These are phyloP conservation scores for Zelleria hepariella DNA, from an alignment of 2,888 invertebrate species.

Conservation along the genomic window DNA sequence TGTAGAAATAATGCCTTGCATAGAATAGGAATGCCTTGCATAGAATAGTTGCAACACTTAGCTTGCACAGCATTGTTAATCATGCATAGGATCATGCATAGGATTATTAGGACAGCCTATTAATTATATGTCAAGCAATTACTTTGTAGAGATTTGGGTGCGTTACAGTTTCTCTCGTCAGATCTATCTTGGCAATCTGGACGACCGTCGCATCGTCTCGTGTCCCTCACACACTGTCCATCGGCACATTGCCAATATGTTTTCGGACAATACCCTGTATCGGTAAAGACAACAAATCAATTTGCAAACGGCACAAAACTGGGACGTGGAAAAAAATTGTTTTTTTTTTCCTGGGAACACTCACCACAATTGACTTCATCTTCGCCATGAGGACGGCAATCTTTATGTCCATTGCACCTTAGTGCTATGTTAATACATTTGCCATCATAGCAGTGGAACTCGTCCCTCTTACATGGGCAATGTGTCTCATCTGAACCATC, in stretches of 20 bases:
- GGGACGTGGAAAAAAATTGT: too few species aligned
- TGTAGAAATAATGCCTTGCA: too few species aligned
- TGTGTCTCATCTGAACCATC: slow-evolving; percentile 61
- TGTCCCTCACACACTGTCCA: slow-evolving; percentile 41
- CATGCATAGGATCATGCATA: not conserved
- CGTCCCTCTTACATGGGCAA: slow-evolving; percentile 60
- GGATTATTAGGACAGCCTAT: not conserved
- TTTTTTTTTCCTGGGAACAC: slow-evolving; percentile 15
- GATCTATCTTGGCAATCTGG: slow-evolving; percentile 72
- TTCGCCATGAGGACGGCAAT: slow-evolving; percentile 72
- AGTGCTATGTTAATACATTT: slow-evolving; percentile 75
- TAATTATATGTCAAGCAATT: not conserved
- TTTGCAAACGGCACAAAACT: not conserved
- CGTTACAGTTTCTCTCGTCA: slow-evolving; percentile 69
- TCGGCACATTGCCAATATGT: slow-evolving; percentile 28
- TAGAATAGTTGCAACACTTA: not conserved
- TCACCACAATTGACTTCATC: slow-evolving; percentile 74
- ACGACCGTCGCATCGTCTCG: slow-evolving; percentile 48
- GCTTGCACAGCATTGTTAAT: not conserved
- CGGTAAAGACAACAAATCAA: slow-evolving; percentile 4
- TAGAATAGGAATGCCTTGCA: not conserved
- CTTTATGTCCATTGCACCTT: slow-evolving; percentile 74
- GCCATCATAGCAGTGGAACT: slow-evolving; percentile 75
- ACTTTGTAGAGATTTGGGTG: slow-evolving; percentile 6
- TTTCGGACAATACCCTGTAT: slow-evolving; percentile 23